Base-by-base conservation (phyloP, 37 sponge, comb jelly and placozoan species). In the Hormiphora californensis region DNA sequence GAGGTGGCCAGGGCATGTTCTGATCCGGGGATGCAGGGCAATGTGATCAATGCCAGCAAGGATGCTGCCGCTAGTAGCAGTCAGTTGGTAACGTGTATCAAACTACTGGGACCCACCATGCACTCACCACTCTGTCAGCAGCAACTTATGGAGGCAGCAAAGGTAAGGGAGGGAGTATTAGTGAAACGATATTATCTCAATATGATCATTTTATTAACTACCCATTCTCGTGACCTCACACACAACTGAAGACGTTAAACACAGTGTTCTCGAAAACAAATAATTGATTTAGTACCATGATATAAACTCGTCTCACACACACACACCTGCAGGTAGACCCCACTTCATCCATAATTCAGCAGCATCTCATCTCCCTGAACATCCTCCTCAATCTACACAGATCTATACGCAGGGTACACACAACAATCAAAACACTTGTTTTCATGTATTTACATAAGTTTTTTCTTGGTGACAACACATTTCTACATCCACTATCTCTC, bases 31-130 rank as follows among this genome's bases (percentile, higher is more conserved):
- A 43, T 88, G 59, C 88, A 88, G 33, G 69, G 69, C 2, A 28
- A 69, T 34, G 69, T 65, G 1, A 91, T 92, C 54, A 40, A 85
- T 40, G 91, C 91, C 0, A 93, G 92, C 44, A 93, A 95, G 39
- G 91, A 90, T 86, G 94, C 97, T 15, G 97, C 97, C 7, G 69
- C 92, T 28, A 93, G 93, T 40, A 96, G 93, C 8, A 90, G 91
- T 27, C 90, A 90, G 35, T 68, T 89, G 31, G 49, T 87, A 11
- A 69, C 86, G 17, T 88, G 67, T 0, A 61, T 67, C 69, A 87
- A 88, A 23, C 44, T 88, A 3, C 63, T 92, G 34, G 87, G 87
- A 15, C 88, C 90, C 25, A 62, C 85, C 15, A 54, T 88, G 40
- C 59, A 86, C 67, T 54, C 49, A 40, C 87, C 89, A 0, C 81